Evolutionary conservation across 2,797 vertebrate genomes (phyloP).

Genomic region (Hydrophis major): DNA sequence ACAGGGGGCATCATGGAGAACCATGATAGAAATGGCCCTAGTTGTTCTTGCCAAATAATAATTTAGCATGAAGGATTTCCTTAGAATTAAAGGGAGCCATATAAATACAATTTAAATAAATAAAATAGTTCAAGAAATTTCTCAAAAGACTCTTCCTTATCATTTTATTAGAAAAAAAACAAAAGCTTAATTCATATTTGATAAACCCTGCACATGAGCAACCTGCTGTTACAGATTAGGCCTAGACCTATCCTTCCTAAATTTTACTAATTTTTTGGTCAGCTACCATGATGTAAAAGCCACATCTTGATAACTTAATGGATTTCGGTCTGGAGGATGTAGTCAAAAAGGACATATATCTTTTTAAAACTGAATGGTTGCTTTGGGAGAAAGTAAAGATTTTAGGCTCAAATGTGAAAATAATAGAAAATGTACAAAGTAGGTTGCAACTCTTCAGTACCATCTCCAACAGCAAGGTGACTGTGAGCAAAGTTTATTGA

Average conservation of each 20-base stretch:
- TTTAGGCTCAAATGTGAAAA: background rate
- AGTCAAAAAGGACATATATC: background rate
- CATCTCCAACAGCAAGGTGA: background rate
- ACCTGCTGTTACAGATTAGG: background rate
- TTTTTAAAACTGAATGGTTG: background rate
- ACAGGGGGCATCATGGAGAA: background rate
- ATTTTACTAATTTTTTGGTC: background rate
- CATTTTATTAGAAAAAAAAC: background rate
- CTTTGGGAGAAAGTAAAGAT: background rate
- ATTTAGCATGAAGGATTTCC: background rate
- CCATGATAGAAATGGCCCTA: background rate
- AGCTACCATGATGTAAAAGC: background rate
- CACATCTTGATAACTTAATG: background rate
- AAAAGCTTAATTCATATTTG: background rate
- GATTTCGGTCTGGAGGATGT: background rate
- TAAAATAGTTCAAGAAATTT: background rate
- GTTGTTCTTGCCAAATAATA: background rate
- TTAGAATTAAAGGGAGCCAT: background rate
- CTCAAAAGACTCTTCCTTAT: background rate
- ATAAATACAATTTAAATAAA: background rate
- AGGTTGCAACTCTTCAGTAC: background rate
- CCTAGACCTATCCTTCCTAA: background rate
- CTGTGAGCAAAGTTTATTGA: background rate
- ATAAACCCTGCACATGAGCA: background rate
- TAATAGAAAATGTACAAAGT: background rate